These are phyloP conservation scores for Tortrix viridana DNA, from an alignment of 2,888 invertebrate genomes.

Conservation along the genomic window DNA sequence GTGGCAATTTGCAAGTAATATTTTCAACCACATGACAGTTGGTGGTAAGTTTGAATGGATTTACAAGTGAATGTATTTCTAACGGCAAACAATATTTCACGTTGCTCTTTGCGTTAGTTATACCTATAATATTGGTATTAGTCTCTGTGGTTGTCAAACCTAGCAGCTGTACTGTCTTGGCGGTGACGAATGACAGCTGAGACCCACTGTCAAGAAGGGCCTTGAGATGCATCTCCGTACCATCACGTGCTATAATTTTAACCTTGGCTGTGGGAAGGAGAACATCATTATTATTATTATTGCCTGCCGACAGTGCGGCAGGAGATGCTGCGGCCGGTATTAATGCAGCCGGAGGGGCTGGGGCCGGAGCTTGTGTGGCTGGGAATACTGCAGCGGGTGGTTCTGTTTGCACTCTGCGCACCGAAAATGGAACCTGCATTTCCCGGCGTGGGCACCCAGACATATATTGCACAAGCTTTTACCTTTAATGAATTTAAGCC, in stretches of 20 bases:
- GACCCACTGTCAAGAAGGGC: conserved; percentile 37
- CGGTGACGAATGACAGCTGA: conserved; percentile 29
- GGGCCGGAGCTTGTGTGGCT: background rate
- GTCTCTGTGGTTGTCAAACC: conserved; percentile 10
- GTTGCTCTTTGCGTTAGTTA: conserved; percentile 10
- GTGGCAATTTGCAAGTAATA: conserved; percentile 41
- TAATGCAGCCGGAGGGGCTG: background rate
- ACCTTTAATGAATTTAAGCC: conserved; percentile 15
- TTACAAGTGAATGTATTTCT: conserved; percentile 31
- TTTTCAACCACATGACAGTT: conserved; percentile 38
- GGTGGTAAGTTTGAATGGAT: background rate
- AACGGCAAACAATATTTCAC: conserved; percentile 32
- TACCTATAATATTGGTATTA: background rate
- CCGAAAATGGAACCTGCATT: conserved; percentile 36
- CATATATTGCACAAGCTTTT: conserved; percentile 26
- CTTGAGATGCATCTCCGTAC: conserved; percentile 30
- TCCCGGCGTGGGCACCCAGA: conserved; percentile 26
- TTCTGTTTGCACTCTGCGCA: conserved; percentile 33
- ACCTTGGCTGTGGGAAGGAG: conserved; percentile 36
- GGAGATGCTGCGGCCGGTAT: conserved; percentile 7
- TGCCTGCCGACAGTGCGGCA: conserved; percentile 6
- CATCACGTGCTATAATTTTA: conserved; percentile 19
- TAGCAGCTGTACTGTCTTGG: conserved; percentile 16
- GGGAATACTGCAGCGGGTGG: background rate
- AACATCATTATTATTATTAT: conserved; percentile 14